These are phyloP conservation scores for Salvelinus alpinus DNA, from an alignment of 2,113 vertebrate species.

Conservation along the genomic window DNA sequence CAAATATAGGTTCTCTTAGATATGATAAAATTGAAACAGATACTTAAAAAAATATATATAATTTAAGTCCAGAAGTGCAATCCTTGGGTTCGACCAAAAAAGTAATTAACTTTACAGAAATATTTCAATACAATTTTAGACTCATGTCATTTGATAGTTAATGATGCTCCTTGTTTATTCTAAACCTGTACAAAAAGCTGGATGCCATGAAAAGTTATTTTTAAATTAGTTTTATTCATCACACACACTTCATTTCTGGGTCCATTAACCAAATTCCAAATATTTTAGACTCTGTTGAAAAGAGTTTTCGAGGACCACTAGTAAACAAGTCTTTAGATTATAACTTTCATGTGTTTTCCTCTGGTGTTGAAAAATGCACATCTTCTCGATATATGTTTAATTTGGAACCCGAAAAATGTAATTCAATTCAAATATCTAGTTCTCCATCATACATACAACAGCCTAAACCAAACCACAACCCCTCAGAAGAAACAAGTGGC, in stretches of 20 bases:
- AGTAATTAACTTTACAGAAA: neutral
- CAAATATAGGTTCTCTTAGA: neutral
- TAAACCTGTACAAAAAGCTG: neutral
- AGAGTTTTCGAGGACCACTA: no score
- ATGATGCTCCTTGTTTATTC: neutral
- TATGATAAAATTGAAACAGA: no score
- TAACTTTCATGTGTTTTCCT: no score
- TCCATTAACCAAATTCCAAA: slow-evolving; percentile 5
- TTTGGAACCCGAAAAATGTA: no score
- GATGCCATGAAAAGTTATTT: neutral
- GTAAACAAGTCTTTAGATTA: no score
- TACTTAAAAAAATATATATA: no score
- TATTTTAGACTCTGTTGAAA: neutral
- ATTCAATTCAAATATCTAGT: no score
- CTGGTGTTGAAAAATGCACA: no score
- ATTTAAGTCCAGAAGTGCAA: neutral
- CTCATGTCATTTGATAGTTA: neutral
- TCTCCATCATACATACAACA: no score
- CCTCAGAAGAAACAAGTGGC: no score
- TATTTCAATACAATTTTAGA: neutral
- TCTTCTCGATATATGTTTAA: no score
- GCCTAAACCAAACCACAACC: no score
- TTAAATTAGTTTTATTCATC: neutral
- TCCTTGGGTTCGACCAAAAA: neutral
- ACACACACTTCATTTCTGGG: neutral